phyloP scores from a whole-genome alignment of 2,888 invertebrate genomes.

The Cerastoderma edule region DNA sequence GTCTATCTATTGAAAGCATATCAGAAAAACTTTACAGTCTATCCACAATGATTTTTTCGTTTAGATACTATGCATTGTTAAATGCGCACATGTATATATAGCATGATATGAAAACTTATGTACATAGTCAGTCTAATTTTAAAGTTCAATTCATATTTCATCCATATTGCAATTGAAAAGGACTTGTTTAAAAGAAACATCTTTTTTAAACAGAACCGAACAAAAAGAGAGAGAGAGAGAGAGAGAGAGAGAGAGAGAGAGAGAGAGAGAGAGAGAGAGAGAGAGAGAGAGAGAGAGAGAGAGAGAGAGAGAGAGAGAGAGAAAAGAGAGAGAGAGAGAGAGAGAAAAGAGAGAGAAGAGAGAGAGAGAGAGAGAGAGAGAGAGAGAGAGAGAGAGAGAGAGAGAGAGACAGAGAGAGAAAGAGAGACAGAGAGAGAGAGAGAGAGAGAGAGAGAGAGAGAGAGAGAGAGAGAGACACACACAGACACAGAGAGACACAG shows the following conservation, averaged over 20 bases:
- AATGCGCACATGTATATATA: no score
- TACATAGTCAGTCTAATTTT: no score
- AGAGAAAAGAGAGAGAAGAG: not conserved
- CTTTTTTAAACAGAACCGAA: not conserved
- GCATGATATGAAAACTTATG: no score
- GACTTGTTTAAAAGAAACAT: no score
- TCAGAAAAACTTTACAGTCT: no score
- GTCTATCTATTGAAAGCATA: no score
- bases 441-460: not conserved
- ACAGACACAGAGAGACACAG: no score
- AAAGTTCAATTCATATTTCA: no score
- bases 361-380: not conserved
- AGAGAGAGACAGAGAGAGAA: not conserved
- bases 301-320: not conserved
- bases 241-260: constrained; percentile 1
- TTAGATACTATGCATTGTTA: no score
- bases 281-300: constrained; percentile 1
- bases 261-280: constrained; percentile 1
- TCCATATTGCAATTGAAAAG: no score
- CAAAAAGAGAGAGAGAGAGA: not conserved
- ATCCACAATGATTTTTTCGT: no score
- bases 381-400: not conserved
- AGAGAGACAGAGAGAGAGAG: not conserved
- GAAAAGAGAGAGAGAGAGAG: not conserved
- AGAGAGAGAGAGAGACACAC: not conserved